Evolutionary conservation across 2,888 invertebrate genomes (phyloP), one percentile per base, ranked within the genome.

Genomic region (Stomorhina lunata): DNA sequence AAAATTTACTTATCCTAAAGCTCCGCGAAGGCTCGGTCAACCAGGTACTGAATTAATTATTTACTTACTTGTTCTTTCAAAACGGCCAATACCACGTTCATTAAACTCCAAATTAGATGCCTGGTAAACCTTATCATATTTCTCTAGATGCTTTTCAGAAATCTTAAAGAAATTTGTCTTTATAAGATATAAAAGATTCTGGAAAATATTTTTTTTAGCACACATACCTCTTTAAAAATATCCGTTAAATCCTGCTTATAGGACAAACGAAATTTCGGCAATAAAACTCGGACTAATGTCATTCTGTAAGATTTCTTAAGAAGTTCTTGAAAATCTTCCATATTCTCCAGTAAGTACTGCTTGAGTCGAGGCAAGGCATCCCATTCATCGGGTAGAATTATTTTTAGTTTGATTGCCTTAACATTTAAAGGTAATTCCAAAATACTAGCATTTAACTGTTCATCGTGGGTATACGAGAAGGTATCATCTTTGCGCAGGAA

Each of bases 401-500:
- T 20, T 17, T 83, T 63, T 15, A 86, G 59, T 73, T 81, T 80
- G 25, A 85, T 72, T 45, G 75, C 50, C 45, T 79, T 65, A 2
- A 79, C 69, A 79, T 81, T 73, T 20, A 86, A 53, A 2, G 85
- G 81, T 29, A 86, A 57, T 63, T 85, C 84, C 72, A 86, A 80
- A 15, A 86, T 85, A 25, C 83, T 84, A 5, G 85, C 85, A 76
- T 86, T 84, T 45, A 86, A 55, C n/a, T 82, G 80, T 0, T 79
- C 68, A 57, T 85, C 29, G 3, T 68, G 53, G n/a, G 53, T 78
- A 55, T 84, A 86, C 2, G 63, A 80, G 17, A 86, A 86, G 2
- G 84, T 84, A n/a, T 85, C 85, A 59, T 86, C 85, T 66, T 86
- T 86, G 37, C 81, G 76, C 80, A 86, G 80, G 69, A 76, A 80